phyloP scores from a whole-genome alignment of 2,113 vertebrate genomes.

The Epinephelus moara region DNA sequence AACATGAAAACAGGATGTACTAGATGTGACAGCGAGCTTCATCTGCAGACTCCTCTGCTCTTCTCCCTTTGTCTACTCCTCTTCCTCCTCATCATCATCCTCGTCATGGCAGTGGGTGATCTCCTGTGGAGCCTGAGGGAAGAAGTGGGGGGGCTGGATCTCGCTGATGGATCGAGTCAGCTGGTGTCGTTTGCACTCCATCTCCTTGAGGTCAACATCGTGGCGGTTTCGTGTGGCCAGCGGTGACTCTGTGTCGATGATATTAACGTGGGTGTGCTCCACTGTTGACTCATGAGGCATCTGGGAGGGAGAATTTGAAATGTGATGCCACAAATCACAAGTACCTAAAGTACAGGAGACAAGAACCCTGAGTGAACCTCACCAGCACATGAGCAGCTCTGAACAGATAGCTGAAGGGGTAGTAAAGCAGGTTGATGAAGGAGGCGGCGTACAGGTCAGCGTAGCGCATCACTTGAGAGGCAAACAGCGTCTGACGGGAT shows the following conservation, averaged over 20 bases:
- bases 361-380: constrained; percentile 56
- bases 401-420: constrained; percentile 98
- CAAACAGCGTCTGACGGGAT: constrained; percentile 95
- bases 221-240: constrained; percentile 93
- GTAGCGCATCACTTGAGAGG: constrained; percentile 97
- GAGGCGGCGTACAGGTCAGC: constrained; percentile 96
- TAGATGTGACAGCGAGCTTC: background rate
- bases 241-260: constrained; percentile 90
- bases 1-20: background rate
- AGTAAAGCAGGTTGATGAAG: constrained; percentile 97
- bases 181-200: constrained; percentile 91
- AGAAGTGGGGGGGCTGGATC: constrained; percentile 95
- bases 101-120: constrained; percentile 99
- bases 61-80: constrained; percentile 58
- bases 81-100: constrained; percentile 95
- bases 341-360: background rate
- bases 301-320: constrained; percentile 68
- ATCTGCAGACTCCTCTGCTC: constrained; percentile 21
- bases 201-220: constrained; percentile 90
- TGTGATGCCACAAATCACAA: background rate
- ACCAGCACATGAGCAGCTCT: constrained; percentile 94
- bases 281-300: constrained; percentile 98
- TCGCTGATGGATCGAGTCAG: constrained; percentile 95
- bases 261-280: constrained; percentile 90
- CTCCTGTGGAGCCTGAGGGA: constrained; percentile 94